These are phyloP conservation scores for human DNA, from an alignment of 2,113 vertebrate species.

Conservation along the genomic window DNA sequence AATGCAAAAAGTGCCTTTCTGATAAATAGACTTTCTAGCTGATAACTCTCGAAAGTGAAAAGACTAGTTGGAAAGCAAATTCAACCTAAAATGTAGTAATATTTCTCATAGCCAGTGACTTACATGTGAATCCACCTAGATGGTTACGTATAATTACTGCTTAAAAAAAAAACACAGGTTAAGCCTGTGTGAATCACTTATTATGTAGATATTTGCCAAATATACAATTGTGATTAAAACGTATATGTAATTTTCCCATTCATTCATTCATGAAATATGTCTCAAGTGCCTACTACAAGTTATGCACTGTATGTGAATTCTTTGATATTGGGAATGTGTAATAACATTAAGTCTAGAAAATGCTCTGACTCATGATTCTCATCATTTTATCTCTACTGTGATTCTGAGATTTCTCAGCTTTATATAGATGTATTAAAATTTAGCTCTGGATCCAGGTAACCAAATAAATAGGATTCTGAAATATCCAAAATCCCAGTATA, in stretches of 20 bases:
- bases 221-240: background rate
- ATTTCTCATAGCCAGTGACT: background rate
- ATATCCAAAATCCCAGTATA: background rate
- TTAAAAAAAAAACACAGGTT: background rate
- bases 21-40: background rate
- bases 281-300: background rate
- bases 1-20: background rate
- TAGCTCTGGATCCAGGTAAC: background rate
- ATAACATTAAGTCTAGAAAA: background rate
- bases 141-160: background rate
- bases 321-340: background rate
- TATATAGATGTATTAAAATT: background rate
- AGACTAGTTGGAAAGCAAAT: constrained; percentile 41
- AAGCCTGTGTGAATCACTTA: background rate
- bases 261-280: constrained; percentile 14
- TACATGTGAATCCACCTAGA: background rate
- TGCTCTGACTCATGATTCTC: background rate
- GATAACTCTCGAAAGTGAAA: constrained; percentile 38
- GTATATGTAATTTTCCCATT: background rate
- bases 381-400: background rate
- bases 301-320: background rate
- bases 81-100: background rate
- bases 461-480: background rate
- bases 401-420: background rate
- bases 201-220: background rate